Evolutionary conservation across 2,113 vertebrate genomes (phyloP).

Genomic region (Serinus canaria): DNA sequence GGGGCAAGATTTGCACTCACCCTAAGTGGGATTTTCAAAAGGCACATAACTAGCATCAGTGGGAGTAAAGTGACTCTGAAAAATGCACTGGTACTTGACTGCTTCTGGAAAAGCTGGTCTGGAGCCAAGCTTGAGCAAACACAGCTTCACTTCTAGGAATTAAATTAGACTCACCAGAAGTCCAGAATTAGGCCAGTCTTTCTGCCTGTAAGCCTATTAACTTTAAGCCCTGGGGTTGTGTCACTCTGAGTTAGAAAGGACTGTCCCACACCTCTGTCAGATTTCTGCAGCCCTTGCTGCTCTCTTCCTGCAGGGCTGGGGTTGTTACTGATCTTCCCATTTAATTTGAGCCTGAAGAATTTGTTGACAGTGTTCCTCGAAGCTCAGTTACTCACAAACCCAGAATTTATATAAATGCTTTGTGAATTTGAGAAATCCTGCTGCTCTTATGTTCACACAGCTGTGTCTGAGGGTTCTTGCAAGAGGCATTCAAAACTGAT

Average conservation of each 20-base stretch:
- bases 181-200: neutral
- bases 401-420: neutral
- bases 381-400: neutral
- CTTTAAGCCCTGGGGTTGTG: neutral
- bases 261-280: neutral
- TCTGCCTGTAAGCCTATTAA: neutral
- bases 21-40: constrained; percentile 17
- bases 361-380: neutral
- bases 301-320: neutral
- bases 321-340: neutral
- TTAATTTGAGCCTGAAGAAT: neutral
- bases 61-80: constrained; percentile 30
- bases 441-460: neutral
- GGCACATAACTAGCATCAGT: neutral
- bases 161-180: neutral
- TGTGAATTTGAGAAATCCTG: neutral
- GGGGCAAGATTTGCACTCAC: neutral
- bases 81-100: constrained; percentile 13
- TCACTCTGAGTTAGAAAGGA: neutral
- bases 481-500: neutral
- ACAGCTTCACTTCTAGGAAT: constrained; percentile 5
- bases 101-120: constrained; percentile 6
- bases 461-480: neutral
- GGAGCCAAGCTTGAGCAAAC: neutral
- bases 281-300: neutral